Percentiles rank a stretch among this genome's conserved stretches.
Conservation (phyloP, 2,888 invertebrate species). For the Scelioninae gen. 1 region DNA sequence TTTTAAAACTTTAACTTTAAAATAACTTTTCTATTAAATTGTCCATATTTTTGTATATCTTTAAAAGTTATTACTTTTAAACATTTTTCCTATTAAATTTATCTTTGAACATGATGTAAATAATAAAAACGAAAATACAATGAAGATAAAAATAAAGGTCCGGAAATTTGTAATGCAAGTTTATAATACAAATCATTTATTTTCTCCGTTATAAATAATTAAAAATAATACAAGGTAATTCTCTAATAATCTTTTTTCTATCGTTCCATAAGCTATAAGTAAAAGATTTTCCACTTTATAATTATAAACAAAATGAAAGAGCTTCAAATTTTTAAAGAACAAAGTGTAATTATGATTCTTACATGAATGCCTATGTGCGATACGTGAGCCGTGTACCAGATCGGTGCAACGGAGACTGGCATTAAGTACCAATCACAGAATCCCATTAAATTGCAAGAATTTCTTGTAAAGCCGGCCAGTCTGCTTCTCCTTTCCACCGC, state of each 20-base stretch:
- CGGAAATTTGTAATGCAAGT: no score
- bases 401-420: conserved; percentile 78
- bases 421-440: conserved; percentile 83
- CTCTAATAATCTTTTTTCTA: background rate
- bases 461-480: conserved; percentile 79
- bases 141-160: no score
- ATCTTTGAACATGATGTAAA: no score
- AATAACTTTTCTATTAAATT: no score
- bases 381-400: conserved; percentile 80
- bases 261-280: background rate
- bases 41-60: no score
- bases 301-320: conserved; percentile 48
- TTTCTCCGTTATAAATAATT: background rate
- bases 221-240: no score
- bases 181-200: no score
- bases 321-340: conserved; percentile 41
- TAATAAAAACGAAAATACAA: no score
- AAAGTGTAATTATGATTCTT: conserved; percentile 77
- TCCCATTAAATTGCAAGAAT: conserved; percentile 83
- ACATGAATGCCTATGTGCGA: conserved; percentile 76
- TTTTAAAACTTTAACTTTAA: no score
- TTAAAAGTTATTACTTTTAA: no score
- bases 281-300: background rate
- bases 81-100: no score
- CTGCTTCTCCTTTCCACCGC: conserved; percentile 67